Base-by-base conservation (phyloP, 2,888 invertebrate species). In the Amphipyra berbera region DNA sequence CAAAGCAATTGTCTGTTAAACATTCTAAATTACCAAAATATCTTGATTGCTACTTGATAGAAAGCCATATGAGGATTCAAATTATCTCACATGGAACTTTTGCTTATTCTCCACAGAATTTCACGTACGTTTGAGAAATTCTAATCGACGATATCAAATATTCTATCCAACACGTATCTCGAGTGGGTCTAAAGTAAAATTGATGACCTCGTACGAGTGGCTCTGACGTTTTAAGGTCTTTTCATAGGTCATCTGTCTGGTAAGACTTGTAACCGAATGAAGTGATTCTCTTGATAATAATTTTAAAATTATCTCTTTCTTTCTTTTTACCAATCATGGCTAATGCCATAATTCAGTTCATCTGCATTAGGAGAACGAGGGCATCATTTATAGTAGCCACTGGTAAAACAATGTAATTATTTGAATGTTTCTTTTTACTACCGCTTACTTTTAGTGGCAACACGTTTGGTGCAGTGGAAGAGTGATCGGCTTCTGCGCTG, bases 161-260 rank as follows among this genome's bases (percentile, higher is more conserved):
- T 65, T 65, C 50, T 14, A 55, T 41, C 59, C 44, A 47, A 50
- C 58, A 41, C 41, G 41, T 56, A 40, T 35, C 65, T 56, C 41
- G 52, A 45, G 52, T 47, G 50, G 52, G 9, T 56, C 27, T 52
- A 52, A 65, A 69, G 72, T 53, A 56, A 71, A 65, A 69, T 69
- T 69, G 55, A 69, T 69, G 69, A 38, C 40, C 33, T 40, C 12
- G 6, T 49, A 41, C 30, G 50, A 62, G 49, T 69, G 46, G 15
- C 15, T 62, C 38, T 50, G 55, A 56, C 35, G 35, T 10, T 54
- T 53, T 68, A 47, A 40, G 9, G 27, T 42, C 2, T 35, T 35
- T 50, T 46, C 14, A 35, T n/a, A 50, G 15, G 27, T 49, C 27
- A 13, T 41, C 37, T 46, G 41, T 68, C 54, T 54, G 14, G 21